These are phyloP conservation scores for Notodonta ziczac DNA, from an alignment of 2,888 invertebrate genomes.

Conservation along the genomic window DNA sequence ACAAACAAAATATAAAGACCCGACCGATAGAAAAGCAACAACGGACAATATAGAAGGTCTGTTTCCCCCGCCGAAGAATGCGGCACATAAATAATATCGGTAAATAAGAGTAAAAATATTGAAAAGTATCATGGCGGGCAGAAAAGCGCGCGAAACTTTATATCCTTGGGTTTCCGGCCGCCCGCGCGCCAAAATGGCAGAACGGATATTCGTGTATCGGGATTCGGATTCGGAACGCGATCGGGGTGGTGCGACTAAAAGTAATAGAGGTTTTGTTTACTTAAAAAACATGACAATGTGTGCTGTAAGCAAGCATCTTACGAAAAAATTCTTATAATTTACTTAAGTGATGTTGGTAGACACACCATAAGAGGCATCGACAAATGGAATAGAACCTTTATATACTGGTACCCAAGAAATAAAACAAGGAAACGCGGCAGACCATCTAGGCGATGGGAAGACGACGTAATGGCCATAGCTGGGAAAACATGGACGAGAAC, in stretches of 20 bases:
- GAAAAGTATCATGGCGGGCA: constrained; percentile 81
- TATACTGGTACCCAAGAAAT: no score
- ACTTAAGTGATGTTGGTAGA: no score
- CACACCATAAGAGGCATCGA: no score
- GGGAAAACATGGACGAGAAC: no score
- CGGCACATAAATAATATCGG: constrained; percentile 80
- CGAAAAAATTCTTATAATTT: no score
- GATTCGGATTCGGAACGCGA: constrained; percentile 49
- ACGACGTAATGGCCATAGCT: no score
- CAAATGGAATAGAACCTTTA: no score
- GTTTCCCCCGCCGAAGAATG: constrained; percentile 71
- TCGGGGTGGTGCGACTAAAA: constrained; percentile 48
- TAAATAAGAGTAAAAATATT: constrained; percentile 84
- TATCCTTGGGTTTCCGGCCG: constrained; percentile 81
- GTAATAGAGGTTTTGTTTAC: constrained; percentile 32
- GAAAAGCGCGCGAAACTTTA: constrained; percentile 80
- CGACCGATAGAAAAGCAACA: constrained; percentile 47
- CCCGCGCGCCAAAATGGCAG: constrained; percentile 78
- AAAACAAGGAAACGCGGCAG: no score
- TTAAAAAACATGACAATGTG: background rate
- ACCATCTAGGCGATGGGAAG: no score
- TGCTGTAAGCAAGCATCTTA: no score
- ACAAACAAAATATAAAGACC: constrained; percentile 48
- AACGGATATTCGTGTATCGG: constrained; percentile 79
- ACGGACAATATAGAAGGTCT: constrained; percentile 60